phyloP scores from a whole-genome alignment of 2,888 invertebrate species.

The Andrena bucephala region DNA sequence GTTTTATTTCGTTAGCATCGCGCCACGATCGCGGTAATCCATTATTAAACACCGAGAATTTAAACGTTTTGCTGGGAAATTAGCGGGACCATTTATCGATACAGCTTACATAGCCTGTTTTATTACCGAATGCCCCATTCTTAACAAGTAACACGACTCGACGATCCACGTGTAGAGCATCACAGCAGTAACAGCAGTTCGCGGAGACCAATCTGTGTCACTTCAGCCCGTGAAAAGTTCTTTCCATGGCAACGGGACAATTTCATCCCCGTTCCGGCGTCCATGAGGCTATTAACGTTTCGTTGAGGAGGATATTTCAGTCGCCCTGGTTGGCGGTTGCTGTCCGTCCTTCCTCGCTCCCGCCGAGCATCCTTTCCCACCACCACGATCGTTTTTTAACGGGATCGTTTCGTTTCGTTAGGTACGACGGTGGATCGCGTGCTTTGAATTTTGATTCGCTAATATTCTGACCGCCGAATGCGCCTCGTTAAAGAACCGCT shows the following conservation, averaged over 20 bases:
- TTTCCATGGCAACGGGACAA: slow-evolving; percentile 11
- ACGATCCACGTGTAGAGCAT: too few relatives aligned
- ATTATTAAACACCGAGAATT: background rate
- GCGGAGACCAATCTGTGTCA: background rate
- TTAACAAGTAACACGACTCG: too few relatives aligned
- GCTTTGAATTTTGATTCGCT: slow-evolving; percentile 48
- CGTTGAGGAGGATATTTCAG: slow-evolving; percentile 30
- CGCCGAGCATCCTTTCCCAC: background rate
- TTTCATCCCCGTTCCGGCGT: slow-evolving; percentile 13
- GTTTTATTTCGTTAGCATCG: background rate
- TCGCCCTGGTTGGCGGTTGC: background rate
- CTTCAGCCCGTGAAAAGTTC: slow-evolving; percentile 13
- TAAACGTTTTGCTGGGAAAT: background rate
- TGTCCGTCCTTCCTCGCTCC: background rate
- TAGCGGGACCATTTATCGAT: background rate
- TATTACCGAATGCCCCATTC: background rate
- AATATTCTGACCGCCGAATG: slow-evolving; percentile 34
- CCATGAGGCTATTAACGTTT: slow-evolving; percentile 25
- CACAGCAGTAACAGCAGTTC: background rate
- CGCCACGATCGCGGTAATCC: background rate
- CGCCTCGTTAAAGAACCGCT: slow-evolving; percentile 51
- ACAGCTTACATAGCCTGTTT: background rate
- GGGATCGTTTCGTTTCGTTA: slow-evolving; percentile 38
- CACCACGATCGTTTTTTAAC: slow-evolving; percentile 40
- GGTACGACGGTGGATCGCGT: slow-evolving; percentile 15